These are phyloP conservation scores for Circaetus cinerascens DNA, from an alignment of 2,113 vertebrate species.

Conservation along the genomic window DNA sequence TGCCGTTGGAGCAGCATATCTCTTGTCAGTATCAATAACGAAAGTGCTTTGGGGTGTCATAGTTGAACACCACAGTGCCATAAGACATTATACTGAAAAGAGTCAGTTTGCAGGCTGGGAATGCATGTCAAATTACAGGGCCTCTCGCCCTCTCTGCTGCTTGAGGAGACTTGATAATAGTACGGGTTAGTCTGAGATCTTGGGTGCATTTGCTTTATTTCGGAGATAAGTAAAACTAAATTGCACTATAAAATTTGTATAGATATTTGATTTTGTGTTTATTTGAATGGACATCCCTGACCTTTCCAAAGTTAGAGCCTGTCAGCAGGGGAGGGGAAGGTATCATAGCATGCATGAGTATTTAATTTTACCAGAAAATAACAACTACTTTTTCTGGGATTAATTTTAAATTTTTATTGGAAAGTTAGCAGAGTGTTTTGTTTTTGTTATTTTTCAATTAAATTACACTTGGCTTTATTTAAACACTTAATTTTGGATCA, in stretches of 20 bases:
- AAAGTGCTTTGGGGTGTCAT: background rate
- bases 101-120: slow-evolving; percentile 15
- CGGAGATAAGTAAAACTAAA: background rate
- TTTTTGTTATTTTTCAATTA: background rate
- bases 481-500: background rate
- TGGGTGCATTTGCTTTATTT: background rate
- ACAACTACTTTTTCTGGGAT: background rate
- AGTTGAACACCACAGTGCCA: background rate
- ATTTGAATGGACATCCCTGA: background rate
- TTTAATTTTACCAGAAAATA: background rate
- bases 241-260: background rate
- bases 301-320: background rate
- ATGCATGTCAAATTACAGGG: slow-evolving; percentile 25
- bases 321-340: background rate
- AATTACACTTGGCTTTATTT: background rate
- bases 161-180: background rate
- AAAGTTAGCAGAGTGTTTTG: background rate
- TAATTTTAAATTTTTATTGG: slow-evolving; percentile 1
- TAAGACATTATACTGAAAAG: background rate
- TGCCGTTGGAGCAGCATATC: background rate
- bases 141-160: background rate
- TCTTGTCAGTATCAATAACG: background rate
- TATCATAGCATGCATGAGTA: background rate
- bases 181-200: background rate
- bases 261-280: background rate